A percentile compares a stretch with the other conserved stretches of the same genome.
phyloP scores from a whole-genome alignment of 2,797 vertebrate species.

The Sebastolobus alascanus region DNA sequence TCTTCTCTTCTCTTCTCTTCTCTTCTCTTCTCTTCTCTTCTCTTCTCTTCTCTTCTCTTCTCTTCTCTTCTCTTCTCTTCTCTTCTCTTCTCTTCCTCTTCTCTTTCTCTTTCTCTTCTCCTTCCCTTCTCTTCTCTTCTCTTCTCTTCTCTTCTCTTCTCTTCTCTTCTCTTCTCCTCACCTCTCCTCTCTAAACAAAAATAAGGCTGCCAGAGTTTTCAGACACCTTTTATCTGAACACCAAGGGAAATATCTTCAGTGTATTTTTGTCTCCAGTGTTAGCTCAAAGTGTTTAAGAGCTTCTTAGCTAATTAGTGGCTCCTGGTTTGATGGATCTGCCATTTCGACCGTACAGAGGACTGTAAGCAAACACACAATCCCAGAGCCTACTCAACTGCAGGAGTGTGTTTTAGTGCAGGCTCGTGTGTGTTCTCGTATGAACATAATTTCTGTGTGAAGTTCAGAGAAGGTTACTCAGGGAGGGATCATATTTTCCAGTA shows the following conservation, averaged over 20 bases:
- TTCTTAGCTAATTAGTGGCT: constrained; percentile 55
- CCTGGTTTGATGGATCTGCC: constrained; percentile 39
- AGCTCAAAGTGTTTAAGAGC: constrained; percentile 36
- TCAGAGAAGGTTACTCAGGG: constrained; percentile 18
- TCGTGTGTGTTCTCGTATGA: constrained; percentile 7
- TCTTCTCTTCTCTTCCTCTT: background rate
- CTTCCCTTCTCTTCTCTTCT: background rate
- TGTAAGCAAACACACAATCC: constrained; percentile 29
- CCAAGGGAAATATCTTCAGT: constrained; percentile 26
- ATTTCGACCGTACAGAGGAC: constrained; percentile 24
- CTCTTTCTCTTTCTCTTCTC: background rate
- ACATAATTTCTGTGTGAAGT: background rate
- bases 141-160: background rate
- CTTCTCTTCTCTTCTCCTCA: background rate
- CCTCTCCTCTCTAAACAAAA: constrained; percentile 23
- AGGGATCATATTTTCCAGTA: constrained; percentile 30
- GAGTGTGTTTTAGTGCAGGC: constrained; percentile 6
- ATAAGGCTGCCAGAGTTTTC: constrained; percentile 30
- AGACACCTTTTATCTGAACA: constrained; percentile 37
- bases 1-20: background rate
- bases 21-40: background rate
- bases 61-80: background rate
- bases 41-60: background rate
- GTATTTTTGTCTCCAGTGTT: constrained; percentile 42
- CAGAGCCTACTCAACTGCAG: background rate